Conservation (phyloP, 2,888 invertebrate species). For the Helicoverpa assulta region DNA sequence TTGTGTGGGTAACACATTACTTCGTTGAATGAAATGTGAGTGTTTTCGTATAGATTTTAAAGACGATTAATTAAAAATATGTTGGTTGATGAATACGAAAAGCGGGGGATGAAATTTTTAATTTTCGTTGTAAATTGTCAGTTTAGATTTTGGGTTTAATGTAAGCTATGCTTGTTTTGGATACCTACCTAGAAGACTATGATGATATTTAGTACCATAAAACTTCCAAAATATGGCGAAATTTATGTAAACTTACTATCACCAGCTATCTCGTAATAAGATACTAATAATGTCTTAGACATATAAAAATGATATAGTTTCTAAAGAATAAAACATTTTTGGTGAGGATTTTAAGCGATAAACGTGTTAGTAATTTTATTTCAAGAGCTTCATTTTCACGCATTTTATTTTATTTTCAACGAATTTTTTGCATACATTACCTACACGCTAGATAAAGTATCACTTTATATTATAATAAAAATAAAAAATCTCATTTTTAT, state of each 20-base stretch:
- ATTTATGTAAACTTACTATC: too few relatives aligned
- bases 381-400: not conserved
- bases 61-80: not conserved
- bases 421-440: not conserved
- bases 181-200: too few relatives aligned
- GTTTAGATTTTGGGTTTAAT: too few relatives aligned
- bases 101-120: too few relatives aligned
- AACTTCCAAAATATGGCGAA: too few relatives aligned
- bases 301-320: too few relatives aligned
- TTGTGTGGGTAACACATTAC: not conserved
- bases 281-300: too few relatives aligned
- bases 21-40: not conserved
- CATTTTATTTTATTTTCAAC: not conserved
- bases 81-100: not conserved
- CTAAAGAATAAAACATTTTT: not conserved
- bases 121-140: too few relatives aligned
- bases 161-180: too few relatives aligned
- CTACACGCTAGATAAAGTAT: not conserved
- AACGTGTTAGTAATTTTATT: not conserved
- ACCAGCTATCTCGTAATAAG: too few relatives aligned
- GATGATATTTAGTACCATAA: too few relatives aligned
- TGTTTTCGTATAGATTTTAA: slow-evolving; percentile 3
- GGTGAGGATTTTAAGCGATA: not conserved
- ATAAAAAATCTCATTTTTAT: not conserved
- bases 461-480: not conserved